Evolutionary conservation across 2,797 vertebrate genomes (phyloP).

Genomic region (Luscinia megarhynchos): DNA sequence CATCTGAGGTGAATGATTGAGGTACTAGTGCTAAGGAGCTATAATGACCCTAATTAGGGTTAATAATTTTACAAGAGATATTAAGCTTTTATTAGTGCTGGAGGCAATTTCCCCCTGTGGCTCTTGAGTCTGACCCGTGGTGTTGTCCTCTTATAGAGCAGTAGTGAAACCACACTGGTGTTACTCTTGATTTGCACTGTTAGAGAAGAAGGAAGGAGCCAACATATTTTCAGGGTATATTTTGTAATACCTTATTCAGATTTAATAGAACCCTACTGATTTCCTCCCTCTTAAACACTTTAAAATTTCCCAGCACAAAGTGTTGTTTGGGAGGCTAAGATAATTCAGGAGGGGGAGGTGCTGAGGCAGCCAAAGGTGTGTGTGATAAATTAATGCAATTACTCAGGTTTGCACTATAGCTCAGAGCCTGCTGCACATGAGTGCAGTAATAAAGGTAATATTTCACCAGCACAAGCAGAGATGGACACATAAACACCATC

Average conservation of each 20-base stretch:
- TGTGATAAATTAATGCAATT: slow-evolving; percentile 35
- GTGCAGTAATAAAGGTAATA: background rate
- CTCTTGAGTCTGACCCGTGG: background rate
- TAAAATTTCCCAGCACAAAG: background rate
- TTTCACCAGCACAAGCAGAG: background rate
- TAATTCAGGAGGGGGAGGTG: background rate
- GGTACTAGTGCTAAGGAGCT: background rate
- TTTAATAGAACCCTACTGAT: slow-evolving; percentile 25
- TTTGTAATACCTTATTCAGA: background rate
- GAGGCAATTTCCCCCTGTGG: background rate
- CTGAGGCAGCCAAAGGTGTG: background rate
- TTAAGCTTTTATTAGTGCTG: background rate
- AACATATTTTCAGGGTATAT: background rate
- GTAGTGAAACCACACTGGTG: background rate
- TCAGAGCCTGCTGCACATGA: background rate
- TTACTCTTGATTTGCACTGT: background rate
- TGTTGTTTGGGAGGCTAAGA: background rate
- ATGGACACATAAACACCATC: background rate
- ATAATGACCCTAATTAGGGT: background rate
- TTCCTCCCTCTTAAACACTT: slow-evolving; percentile 8
- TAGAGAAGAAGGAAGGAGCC: background rate
- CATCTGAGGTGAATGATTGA: background rate
- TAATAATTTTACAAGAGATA: background rate
- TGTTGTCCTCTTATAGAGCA: background rate
- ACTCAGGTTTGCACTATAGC: background rate